Evolutionary conservation across 2,113 vertebrate species (phyloP).

Genomic region (Neotoma lepida): DNA sequence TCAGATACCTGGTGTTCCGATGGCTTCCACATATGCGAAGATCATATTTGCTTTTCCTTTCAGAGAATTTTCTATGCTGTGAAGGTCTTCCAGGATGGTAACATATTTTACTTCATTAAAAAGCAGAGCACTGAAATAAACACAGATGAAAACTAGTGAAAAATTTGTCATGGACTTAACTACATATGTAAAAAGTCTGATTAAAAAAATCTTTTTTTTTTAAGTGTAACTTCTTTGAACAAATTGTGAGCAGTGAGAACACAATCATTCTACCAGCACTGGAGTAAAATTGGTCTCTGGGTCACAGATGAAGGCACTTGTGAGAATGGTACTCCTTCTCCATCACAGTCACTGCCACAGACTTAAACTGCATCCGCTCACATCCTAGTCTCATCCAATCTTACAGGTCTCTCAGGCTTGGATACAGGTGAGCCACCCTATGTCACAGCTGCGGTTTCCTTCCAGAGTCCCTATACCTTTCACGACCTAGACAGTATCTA

Average conservation of each 20-base stretch:
- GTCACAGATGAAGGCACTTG: neutral
- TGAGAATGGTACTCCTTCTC: neutral
- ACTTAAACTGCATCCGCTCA: neutral
- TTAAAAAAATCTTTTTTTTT: neutral
- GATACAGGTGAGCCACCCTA: neutral
- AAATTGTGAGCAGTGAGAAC: conserved; percentile 17
- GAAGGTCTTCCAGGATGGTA: conserved; percentile 88
- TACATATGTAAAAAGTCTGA: neutral
- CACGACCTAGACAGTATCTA: neutral
- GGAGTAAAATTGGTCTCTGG: conserved; percentile 18
- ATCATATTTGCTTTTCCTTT: conserved; percentile 90
- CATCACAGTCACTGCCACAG: neutral
- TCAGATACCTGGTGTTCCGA: conserved; percentile 92
- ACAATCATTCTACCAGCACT: neutral
- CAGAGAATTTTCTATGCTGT: conserved; percentile 87
- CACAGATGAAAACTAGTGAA: conserved; percentile 11
- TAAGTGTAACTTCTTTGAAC: conserved; percentile 27
- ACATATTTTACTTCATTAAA: conserved; percentile 95
- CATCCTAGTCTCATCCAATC: neutral
- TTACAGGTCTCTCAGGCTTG: neutral
- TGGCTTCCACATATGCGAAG: conserved; percentile 91
- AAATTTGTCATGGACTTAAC: neutral
- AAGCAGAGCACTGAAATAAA: conserved; percentile 90
- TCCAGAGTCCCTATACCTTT: neutral
- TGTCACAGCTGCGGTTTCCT: neutral